These are phyloP conservation scores for Platyura marginata DNA, from an alignment of 1,140 invertebrate species.

Conservation along the genomic window DNA sequence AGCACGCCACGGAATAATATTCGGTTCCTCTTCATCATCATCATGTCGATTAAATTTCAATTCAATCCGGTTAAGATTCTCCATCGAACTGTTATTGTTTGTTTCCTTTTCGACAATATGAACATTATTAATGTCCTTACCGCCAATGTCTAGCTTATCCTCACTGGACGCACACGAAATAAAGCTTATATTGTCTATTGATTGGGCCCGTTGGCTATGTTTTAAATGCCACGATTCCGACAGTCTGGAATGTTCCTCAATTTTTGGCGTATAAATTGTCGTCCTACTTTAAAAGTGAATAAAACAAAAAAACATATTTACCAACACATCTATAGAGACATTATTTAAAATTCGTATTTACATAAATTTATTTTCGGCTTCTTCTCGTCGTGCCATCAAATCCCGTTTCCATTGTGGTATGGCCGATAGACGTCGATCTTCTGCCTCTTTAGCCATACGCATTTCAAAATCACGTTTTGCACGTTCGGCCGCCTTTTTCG, in stretches of 20 bases:
- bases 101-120: slow-evolving; percentile 11
- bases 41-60: too few relatives aligned
- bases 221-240: slow-evolving; percentile 32
- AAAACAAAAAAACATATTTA: too few relatives aligned
- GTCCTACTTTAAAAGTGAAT: slow-evolving; percentile 23
- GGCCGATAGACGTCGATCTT: slow-evolving; percentile 63
- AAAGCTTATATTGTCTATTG: slow-evolving; percentile 35
- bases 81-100: slow-evolving; percentile 9
- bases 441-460: slow-evolving; percentile 60
- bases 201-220: slow-evolving; percentile 30
- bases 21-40: slow-evolving; percentile 35
- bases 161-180: slow-evolving; percentile 21
- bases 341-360: slow-evolving; percentile 13
- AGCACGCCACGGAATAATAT: slow-evolving; percentile 74
- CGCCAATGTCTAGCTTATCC: slow-evolving; percentile 19
- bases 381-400: slow-evolving; percentile 61
- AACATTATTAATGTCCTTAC: slow-evolving; percentile 22
- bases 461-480: slow-evolving; percentile 80
- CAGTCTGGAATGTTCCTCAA: slow-evolving; percentile 27
- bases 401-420: slow-evolving; percentile 89
- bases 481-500: slow-evolving; percentile 78
- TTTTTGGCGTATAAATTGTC: slow-evolving; percentile 43
- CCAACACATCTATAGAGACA: too few relatives aligned
- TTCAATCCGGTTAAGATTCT: slow-evolving; percentile 7
- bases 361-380: slow-evolving; percentile 50